Evolutionary conservation across 2,888 invertebrate genomes (phyloP), one percentile per base, ranked within the genome.

Genomic region (Dascillus cervinus): DNA sequence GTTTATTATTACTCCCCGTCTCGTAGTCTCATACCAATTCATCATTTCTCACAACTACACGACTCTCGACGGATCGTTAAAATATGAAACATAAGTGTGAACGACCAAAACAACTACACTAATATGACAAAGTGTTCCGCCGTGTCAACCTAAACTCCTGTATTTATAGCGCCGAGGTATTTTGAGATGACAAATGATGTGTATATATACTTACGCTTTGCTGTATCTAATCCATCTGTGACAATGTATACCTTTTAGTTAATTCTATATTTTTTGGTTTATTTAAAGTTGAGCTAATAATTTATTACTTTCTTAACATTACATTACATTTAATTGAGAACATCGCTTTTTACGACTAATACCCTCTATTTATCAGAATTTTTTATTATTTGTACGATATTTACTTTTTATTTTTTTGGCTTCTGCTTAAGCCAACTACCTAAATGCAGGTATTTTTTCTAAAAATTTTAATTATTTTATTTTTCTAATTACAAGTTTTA

Each of bases 11-110:
- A 53, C 47, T 51, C 46, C 43, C 41, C 42, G 52, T 50, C 49
- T 46, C 33, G 24, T 41, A 44, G 42, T 46, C n/a, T n/a, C 47
- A 42, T 41, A 43, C 42, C 36, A 48, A 55, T 55, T 52, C 52
- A 53, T 55, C 55, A 55, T 53, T 37, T 48, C 41, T 22, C 33
- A 44, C 44, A 46, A 32, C 42, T n/a, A 41, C 46, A 47, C 51
- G 50, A 24, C 32, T 21, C 39, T 51, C 49, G 48, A 50, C 49
- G 52, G 52, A 50, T 55, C 53, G 55, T 58, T 58, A 58, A 58
- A 58, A 55, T 56, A 55, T 51, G 54, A 53, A 57, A 57, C 56
- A 58, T 56, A 54, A 57, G 53, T 53, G 53, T 44, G 52, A 52
- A 56, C 52, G 49, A 53, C 49, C 46, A 47, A 52, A 51, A 52